phyloP scores from a whole-genome alignment of 2,888 invertebrate genomes.

The Cyclophora albipunctata region DNA sequence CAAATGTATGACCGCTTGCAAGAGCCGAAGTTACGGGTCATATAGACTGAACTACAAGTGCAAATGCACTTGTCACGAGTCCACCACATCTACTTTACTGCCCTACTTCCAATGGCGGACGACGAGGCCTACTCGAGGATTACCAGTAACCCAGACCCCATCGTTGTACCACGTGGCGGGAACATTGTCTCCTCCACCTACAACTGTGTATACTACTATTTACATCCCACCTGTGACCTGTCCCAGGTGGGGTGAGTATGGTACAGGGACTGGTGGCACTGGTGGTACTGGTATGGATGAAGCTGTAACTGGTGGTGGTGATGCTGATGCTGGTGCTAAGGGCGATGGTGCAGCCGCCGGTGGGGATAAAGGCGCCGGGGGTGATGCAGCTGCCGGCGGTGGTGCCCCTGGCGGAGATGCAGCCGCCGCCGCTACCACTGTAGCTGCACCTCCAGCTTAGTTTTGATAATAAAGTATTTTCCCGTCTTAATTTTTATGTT shows the following conservation, averaged over 20 bases:
- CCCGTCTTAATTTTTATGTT: too few relatives aligned
- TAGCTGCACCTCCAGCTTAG: neutral
- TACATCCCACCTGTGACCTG: neutral
- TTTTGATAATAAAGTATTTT: too few relatives aligned
- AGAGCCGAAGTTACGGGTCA: conserved; percentile 47
- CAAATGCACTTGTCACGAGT: conserved; percentile 49
- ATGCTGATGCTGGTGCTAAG: neutral
- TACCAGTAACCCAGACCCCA: conserved; percentile 39
- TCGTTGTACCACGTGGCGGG: conserved; percentile 44
- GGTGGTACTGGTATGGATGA: too few relatives aligned
- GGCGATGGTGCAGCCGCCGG: neutral
- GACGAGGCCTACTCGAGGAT: conserved; percentile 39
- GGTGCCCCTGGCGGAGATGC: neutral
- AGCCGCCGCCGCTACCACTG: neutral
- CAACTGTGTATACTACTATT: too few relatives aligned
- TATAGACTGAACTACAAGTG: conserved; percentile 41
- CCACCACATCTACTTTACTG: conserved; percentile 41
- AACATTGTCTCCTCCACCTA: conserved; percentile 32
- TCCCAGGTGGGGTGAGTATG: neutral
- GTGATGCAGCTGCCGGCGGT: neutral
- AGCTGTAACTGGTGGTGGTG: neutral
- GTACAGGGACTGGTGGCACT: neutral
- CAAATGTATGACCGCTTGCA: conserved; percentile 53
- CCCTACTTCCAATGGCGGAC: conserved; percentile 53
- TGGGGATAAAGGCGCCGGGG: too few relatives aligned